phyloP scores from a whole-genome alignment of 2,888 invertebrate species.

The Xanthorhoe designata region DNA sequence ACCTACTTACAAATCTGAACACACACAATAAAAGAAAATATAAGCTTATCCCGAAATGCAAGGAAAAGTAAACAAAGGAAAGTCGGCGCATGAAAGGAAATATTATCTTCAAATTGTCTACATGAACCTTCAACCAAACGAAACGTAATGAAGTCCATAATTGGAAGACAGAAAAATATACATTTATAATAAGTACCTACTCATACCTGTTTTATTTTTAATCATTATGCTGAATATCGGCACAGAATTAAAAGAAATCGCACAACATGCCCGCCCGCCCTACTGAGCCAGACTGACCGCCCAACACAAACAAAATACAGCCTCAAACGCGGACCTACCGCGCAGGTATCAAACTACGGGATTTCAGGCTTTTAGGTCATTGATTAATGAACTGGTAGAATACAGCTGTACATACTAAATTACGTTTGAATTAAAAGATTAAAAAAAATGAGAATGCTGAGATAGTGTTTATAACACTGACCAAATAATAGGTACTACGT shows the following conservation, averaged over 20 bases:
- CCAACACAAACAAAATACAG: conserved; percentile 11
- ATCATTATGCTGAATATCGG: conserved; percentile 21
- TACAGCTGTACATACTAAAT: not conserved
- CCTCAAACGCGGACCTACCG: conserved; percentile 11
- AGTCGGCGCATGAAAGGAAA: not conserved
- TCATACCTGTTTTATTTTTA: conserved; percentile 22
- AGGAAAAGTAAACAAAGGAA: conserved; percentile 31
- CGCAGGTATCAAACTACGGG: conserved; percentile 17
- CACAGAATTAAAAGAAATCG: conserved; percentile 1
- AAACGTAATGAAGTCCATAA: not conserved
- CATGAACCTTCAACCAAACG: not conserved
- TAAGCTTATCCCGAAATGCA: conserved; percentile 7
- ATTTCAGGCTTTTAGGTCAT: conserved; percentile 29
- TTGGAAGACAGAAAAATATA: not conserved
- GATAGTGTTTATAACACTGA: too few species aligned
- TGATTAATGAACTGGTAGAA: conserved; percentile 19
- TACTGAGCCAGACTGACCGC: conserved; percentile 34
- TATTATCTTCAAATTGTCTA: not conserved
- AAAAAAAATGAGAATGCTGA: too few species aligned
- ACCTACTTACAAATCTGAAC: not conserved
- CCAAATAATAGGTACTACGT: too few species aligned
- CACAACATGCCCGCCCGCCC: conserved; percentile 36
- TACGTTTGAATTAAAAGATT: not conserved
- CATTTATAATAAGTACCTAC: not conserved
- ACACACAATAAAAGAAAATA: not conserved